Evolutionary conservation across 2,888 invertebrate genomes (phyloP).

Genomic region (Eustalomyia histrio): DNA sequence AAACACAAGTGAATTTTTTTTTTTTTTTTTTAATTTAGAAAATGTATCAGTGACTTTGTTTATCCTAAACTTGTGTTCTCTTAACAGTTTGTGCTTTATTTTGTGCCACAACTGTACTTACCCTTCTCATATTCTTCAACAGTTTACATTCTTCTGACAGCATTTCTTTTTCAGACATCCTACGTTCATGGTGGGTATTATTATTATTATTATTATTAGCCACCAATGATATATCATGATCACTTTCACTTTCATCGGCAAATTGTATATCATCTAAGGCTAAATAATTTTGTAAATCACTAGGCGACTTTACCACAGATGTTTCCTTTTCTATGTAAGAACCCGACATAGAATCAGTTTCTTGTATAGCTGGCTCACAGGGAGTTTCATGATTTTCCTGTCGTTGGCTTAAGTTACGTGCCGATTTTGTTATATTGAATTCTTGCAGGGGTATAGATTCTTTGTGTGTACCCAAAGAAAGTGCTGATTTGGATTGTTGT

Average conservation of each 20-base stretch:
- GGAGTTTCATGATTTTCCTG: constrained; percentile 48
- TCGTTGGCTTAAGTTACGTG: constrained; percentile 66
- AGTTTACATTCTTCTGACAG: constrained; percentile 57
- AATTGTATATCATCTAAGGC: constrained; percentile 85
- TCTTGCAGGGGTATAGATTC: constrained; percentile 58
- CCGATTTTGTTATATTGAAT: constrained; percentile 64
- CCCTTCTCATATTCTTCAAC: constrained; percentile 54
- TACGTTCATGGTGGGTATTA: constrained; percentile 30
- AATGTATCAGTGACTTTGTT: not conserved
- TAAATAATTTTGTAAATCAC: constrained; percentile 81
- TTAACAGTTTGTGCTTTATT: constrained; percentile 55
- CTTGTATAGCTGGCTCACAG: constrained; percentile 21
- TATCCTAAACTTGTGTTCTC: constrained; percentile 61
- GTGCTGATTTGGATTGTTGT: constrained; percentile 70
- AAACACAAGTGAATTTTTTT: too few relatives aligned
- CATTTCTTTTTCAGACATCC: constrained; percentile 45
- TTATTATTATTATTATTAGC: too few relatives aligned
- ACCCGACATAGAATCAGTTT: constrained; percentile 72
- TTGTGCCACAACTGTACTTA: constrained; percentile 59
- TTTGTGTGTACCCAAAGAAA: constrained; percentile 61
- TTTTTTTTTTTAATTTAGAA: too few relatives aligned
- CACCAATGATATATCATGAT: constrained; percentile 58
- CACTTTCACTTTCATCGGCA: constrained; percentile 82
- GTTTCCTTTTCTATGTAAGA: constrained; percentile 83
- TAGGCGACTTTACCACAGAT: constrained; percentile 84